Percentiles rank a stretch among this genome's conserved stretches.
Evolutionary conservation across 2,888 invertebrate species (phyloP).

Genomic region (Drosophila differens): DNA sequence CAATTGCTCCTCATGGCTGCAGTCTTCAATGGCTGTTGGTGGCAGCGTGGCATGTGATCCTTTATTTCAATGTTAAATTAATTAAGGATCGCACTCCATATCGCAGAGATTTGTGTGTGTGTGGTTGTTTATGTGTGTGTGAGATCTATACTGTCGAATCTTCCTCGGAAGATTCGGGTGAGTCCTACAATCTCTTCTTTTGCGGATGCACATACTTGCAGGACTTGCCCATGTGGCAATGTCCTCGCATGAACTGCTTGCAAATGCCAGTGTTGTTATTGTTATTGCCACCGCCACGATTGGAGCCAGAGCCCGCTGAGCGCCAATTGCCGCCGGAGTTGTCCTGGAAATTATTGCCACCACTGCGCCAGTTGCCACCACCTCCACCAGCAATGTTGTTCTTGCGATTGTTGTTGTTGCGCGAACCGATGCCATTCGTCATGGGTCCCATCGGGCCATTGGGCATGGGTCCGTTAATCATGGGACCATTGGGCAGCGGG

Average conservation of each 20-base stretch:
- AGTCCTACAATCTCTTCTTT: slow-evolving; percentile 83
- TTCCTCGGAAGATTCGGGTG: slow-evolving; percentile 72
- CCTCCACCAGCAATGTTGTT: slow-evolving; percentile 48
- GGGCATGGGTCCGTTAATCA: slow-evolving; percentile 44
- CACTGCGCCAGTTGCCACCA: slow-evolving; percentile 83
- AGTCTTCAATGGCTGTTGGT: slow-evolving; percentile 63
- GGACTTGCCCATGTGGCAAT: slow-evolving; percentile 92
- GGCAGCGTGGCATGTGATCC: slow-evolving; percentile 18
- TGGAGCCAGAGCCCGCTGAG: slow-evolving; percentile 86
- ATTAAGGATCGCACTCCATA: slow-evolving; percentile 22
- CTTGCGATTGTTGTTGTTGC: slow-evolving; percentile 76
- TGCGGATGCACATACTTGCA: slow-evolving; percentile 93
- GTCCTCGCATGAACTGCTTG: slow-evolving; percentile 92
- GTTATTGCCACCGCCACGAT: slow-evolving; percentile 75
- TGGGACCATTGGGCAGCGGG: slow-evolving; percentile 35
- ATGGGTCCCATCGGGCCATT: slow-evolving; percentile 55
- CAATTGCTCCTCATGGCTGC: slow-evolving; percentile 45
- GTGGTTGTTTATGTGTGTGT: slow-evolving; percentile 5
- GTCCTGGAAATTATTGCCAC: slow-evolving; percentile 83
- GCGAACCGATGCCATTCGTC: slow-evolving; percentile 61
- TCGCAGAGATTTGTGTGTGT: slow-evolving; percentile 43
- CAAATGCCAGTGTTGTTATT: slow-evolving; percentile 87
- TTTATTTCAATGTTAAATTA: not conserved
- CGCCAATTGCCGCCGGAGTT: slow-evolving; percentile 86
- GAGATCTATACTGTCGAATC: slow-evolving; percentile 72